These are phyloP conservation scores for Hyppa rectilinea DNA, from an alignment of 2,888 invertebrate genomes.

Conservation along the genomic window DNA sequence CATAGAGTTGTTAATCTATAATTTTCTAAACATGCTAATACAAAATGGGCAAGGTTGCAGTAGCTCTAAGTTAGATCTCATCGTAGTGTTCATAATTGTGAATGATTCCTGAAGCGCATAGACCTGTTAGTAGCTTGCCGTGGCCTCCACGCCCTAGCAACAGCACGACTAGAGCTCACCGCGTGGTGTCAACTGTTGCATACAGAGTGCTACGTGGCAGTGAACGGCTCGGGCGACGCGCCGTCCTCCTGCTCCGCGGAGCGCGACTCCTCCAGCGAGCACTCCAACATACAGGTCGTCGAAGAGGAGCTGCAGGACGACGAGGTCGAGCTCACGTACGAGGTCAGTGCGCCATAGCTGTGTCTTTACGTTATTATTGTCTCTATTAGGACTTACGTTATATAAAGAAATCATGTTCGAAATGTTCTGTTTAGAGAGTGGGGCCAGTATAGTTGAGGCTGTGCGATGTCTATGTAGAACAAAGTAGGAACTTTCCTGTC, in stretches of 20 bases:
- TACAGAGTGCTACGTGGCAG: constrained; percentile 34
- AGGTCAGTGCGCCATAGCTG: constrained; percentile 44
- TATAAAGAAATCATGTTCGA: no score
- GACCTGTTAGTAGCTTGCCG: no score
- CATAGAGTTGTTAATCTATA: no score
- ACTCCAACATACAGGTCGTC: constrained; percentile 73
- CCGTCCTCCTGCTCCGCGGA: constrained; percentile 53
- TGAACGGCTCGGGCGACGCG: constrained; percentile 28
- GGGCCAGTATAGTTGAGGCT: no score
- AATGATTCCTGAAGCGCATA: not conserved
- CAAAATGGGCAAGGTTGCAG: not conserved
- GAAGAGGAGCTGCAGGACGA: constrained; percentile 79
- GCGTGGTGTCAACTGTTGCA: no score
- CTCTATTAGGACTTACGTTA: no score
- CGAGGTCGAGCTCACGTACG: constrained; percentile 76
- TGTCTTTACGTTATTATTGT: no score
- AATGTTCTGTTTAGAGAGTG: no score
- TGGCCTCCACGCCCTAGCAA: no score
- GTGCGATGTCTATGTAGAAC: no score
- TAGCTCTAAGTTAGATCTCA: not conserved
- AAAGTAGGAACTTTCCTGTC: no score
- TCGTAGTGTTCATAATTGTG: not conserved
- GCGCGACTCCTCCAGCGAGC: constrained; percentile 58
- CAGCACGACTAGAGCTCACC: no score
- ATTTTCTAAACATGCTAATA: not conserved